Evolutionary conservation across 2,888 invertebrate genomes (phyloP).

Genomic region (Lamproptera curius): DNA sequence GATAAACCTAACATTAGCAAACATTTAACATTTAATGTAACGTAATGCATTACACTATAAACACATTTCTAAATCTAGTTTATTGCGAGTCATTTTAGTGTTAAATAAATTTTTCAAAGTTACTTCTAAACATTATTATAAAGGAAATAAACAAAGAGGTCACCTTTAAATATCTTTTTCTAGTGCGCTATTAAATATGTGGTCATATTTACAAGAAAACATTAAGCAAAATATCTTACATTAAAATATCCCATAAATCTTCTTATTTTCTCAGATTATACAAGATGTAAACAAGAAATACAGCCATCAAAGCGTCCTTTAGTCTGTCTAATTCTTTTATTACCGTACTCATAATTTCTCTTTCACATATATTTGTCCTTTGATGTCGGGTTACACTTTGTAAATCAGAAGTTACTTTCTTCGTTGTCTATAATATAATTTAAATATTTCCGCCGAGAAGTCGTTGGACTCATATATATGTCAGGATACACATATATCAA

Average conservation of each 20-base stretch:
- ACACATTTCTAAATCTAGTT: too few species aligned
- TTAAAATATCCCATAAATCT: neutral
- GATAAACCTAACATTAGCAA: too few species aligned
- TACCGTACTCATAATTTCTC: neutral
- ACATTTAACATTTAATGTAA: too few species aligned
- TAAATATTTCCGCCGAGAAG: neutral
- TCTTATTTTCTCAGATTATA: neutral
- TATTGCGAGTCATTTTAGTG: too few species aligned
- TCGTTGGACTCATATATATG: conserved; percentile 1
- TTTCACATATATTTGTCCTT: neutral
- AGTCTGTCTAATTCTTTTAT: neutral
- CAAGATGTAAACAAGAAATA: neutral
- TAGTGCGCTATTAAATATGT: too few species aligned
- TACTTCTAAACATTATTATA: too few species aligned
- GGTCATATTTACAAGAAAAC: too few species aligned
- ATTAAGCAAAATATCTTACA: conserved; percentile 1
- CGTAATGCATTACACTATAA: too few species aligned
- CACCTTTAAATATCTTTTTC: too few species aligned
- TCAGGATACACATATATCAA: neutral
- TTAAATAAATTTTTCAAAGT: too few species aligned
- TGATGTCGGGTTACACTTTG: conserved; percentile 3
- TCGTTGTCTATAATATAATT: neutral
- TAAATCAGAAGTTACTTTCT: conserved; percentile 1
- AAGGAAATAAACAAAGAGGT: too few species aligned
- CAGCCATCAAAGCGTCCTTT: neutral